Evolutionary conservation across 2,888 invertebrate species (phyloP), one percentile per base, ranked within the genome.

Genomic region (Cantharis flavilabris): DNA sequence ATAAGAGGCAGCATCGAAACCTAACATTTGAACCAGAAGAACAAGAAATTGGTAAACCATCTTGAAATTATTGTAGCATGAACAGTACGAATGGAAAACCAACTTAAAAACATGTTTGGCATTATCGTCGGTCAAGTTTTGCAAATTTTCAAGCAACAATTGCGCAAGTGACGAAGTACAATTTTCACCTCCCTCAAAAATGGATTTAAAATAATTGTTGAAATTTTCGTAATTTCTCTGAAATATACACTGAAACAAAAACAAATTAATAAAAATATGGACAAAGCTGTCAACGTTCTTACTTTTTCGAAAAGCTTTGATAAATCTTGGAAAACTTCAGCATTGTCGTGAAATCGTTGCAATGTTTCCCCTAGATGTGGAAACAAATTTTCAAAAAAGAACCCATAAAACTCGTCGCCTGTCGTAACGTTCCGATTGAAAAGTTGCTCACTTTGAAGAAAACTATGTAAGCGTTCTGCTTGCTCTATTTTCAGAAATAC

Each of bases 21-120:
- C 86, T 62, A 85, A 76, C 13, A 83, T 72, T 77, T 86, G 82
- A 10, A 84, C 33, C 28, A 86, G 33, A 13, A 86, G 28, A 18
- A 86, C 71, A 14, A 85, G 81, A 79, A 84, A 84, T 80, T 84
- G 83, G 77, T 84, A 86, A 67, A 83, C 78, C 9, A 82, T 72
- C 64, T 76, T 75, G 76, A 82, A 83, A 75, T 85, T 80, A 73
- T 80, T 82, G 75, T 80, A 84, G 10, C 81, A 71, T 23, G 79
- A 74, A 49, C 81, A 80, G 81, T 85, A 85, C 67, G 86, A 82
- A 76, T 84, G 76, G 69, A 85, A 85, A 64, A 86, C 78, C 69
- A 87, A 76, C 82, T 84, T 86, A 77, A 80, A 85, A 62, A 79
- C 69, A 62, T 76, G n/a, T 69, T 74, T 77, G n/a, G 80, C 70